Conservation (phyloP, 2,113 vertebrate genomes). For the Isurus oxyrinchus region DNA sequence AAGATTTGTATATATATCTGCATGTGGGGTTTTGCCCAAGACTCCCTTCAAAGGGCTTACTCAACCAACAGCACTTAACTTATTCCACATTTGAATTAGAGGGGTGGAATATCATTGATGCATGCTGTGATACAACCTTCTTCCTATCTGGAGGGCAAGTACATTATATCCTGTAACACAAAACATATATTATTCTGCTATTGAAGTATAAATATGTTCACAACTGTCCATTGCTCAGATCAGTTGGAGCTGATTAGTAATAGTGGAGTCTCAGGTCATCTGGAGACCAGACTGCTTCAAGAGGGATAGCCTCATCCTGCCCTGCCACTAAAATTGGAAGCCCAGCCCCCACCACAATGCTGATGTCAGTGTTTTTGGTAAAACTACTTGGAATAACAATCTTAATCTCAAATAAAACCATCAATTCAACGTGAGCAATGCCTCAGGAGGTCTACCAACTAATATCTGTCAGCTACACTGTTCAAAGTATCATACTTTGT, state of each 20-base stretch:
- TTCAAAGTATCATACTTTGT: not conserved
- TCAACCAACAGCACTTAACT: not conserved
- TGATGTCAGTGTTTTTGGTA: too few species aligned
- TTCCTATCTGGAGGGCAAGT: not conserved
- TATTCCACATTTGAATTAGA: not conserved
- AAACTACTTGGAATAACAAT: too few species aligned
- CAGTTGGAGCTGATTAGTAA: not conserved
- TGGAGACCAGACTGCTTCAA: not conserved
- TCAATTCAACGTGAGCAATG: too few species aligned
- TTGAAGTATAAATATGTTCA: not conserved
- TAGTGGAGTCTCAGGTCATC: not conserved
- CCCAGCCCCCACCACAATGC: too few species aligned
- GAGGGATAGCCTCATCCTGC: too few species aligned
- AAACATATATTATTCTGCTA: not conserved
- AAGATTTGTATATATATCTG: not conserved
- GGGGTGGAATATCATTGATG: not conserved
- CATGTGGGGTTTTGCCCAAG: not conserved
- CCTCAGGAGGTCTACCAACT: too few species aligned
- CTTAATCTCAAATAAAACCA: too few species aligned
- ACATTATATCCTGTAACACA: not conserved
- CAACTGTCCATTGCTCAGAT: not conserved
- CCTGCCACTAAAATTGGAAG: too few species aligned
- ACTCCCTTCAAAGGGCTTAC: not conserved
- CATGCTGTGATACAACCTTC: not conserved
- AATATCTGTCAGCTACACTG: not conserved